These are phyloP conservation scores for Phylloscopus trochilus DNA, from an alignment of 2,113 vertebrate species.

Conservation along the genomic window DNA sequence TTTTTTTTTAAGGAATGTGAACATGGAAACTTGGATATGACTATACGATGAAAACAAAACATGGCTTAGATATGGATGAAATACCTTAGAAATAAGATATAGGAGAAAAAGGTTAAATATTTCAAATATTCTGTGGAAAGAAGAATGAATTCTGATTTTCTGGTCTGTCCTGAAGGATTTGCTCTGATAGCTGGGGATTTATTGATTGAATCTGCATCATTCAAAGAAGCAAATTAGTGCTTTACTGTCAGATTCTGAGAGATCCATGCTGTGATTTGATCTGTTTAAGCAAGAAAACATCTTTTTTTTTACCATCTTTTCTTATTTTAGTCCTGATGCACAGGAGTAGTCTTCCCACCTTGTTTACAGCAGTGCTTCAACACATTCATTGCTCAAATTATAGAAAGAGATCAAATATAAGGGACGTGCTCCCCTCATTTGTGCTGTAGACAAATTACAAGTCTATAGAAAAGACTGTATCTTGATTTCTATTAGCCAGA, in stretches of 20 bases:
- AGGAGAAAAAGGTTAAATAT: background rate
- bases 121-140: background rate
- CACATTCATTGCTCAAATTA: background rate
- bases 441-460: background rate
- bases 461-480: background rate
- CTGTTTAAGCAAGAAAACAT: conserved; percentile 4
- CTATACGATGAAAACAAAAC: background rate
- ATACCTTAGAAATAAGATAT: background rate
- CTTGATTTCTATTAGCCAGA: background rate
- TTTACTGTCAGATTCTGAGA: conserved; percentile 26
- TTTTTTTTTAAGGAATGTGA: background rate
- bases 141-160: background rate
- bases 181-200: background rate
- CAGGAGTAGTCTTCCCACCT: background rate
- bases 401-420: background rate
- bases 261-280: conserved; percentile 34
- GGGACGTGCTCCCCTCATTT: background rate
- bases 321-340: background rate
- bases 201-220: conserved; percentile 32
- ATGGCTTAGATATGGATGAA: background rate
- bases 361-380: background rate
- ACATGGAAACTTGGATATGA: background rate
- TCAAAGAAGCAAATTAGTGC: conserved; percentile 36
- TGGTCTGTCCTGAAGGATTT: background rate
- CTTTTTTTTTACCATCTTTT: background rate